phyloP scores from a whole-genome alignment of 1,140 invertebrate species.

The Agrilus planipennis region DNA sequence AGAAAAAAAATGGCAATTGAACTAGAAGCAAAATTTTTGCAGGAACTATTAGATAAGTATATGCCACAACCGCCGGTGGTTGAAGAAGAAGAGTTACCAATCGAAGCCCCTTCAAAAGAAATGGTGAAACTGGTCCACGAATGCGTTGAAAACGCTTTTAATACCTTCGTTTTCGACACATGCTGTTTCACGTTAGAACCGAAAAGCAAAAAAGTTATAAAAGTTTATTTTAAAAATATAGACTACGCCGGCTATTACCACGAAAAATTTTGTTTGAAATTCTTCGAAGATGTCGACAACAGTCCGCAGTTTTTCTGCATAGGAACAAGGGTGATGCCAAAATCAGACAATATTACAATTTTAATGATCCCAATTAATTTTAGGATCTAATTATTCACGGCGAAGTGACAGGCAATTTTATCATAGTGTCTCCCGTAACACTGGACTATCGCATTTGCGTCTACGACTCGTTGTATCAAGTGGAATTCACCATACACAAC shows the following conservation, averaged over 20 bases:
- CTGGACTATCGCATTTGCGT: constrained; percentile 22
- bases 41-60: not conserved
- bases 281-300: constrained; percentile 9
- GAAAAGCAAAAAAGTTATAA: constrained; percentile 4
- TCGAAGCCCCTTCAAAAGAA: not conserved
- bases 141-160: constrained; percentile 10
- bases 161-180: constrained; percentile 12
- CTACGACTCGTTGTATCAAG: constrained; percentile 21
- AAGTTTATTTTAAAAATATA: constrained; percentile 13
- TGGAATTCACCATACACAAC: constrained; percentile 18
- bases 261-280: constrained; percentile 11
- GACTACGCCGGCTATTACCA: constrained; percentile 13
- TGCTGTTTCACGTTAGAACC: constrained; percentile 6
- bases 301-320: not conserved
- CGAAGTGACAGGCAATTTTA: constrained; percentile 19
- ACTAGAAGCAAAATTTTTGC: not conserved
- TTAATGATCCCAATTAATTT: constrained; percentile 7
- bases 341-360: not conserved
- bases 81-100: not conserved
- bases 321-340: constrained; percentile 2
- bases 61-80: not conserved
- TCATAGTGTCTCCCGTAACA: constrained; percentile 12
- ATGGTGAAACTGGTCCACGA: constrained; percentile 7
- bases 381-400: constrained; percentile 16
- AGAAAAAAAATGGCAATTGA: not conserved